Evolutionary conservation across 2,113 vertebrate species (phyloP), one percentile per base, ranked within the genome.

Genomic region (Anser brachyrhynchus): DNA sequence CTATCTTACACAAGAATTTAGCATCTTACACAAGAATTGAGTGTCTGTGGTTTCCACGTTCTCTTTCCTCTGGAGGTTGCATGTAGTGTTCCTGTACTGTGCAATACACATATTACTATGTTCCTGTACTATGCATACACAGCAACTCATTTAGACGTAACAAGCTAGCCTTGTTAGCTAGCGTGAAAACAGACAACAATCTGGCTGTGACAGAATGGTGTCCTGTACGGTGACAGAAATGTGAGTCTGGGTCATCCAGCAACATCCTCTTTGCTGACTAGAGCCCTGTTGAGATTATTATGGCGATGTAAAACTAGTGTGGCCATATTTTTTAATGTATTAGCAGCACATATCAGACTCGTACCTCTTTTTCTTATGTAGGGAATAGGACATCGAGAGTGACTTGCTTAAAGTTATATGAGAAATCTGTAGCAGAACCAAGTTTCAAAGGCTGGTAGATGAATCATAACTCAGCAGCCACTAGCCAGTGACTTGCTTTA

Each of bases 271-370:
- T 75, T 90, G 67, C 79, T 83, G 74, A 43, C 39, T 18, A 52
- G 20, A 59, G 58, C 31, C 39, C 39, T 69, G 33, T 11, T 54
- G 49, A 12, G 22, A 43, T 73, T 31, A 61, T 41, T 35, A 70
- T 52, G 43, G 21, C 39, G 19, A 70, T 77, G 65, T 54, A 59
- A 71, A 74, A 51, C 26, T 55, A 23, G 23, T 25, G 33, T 37
- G 46, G 33, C 23, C n/a, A 4, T 19, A 13, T 39, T 25, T 58
- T 73, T 73, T 77, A 46, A 19, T 81, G 25, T 71, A 82, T 70
- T 41, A 73, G 35, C 49, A 76, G 39, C 26, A 8, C 0, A 0
- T 66, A 28, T 29, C 19, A 57, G 35, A n/a, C n/a, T 65, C 0
- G 0, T 8, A 46, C 29, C 62, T 84, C 6, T n/a, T 84, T 79